Base-by-base conservation (phyloP, 2,797 vertebrate genomes). In the Lepilemur septentrionalis region DNA sequence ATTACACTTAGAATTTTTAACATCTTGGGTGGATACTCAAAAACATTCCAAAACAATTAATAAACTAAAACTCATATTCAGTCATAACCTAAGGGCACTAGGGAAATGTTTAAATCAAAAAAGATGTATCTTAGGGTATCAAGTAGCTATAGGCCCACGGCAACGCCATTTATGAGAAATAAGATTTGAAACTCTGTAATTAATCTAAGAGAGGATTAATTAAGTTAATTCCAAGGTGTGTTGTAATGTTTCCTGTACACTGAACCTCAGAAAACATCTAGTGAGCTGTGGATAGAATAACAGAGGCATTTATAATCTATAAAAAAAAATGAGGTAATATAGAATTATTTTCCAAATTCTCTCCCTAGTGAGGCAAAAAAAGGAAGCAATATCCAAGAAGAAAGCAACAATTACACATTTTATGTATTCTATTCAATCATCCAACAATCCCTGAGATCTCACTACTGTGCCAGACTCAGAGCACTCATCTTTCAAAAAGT, bases 1-100 rank as follows among this genome's bases (percentile, higher is more conserved):
- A 55, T 76, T 93, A 86, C 63, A 91, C 59, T 78, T 59, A 95
- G 84, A 95, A 73, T 73, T 90, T 91, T 92, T 75, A 61, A 93
- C 89, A 61, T 85, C 17, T 78, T 72, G 78, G 92, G 84, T 83
- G 85, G 93, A 88, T 95, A 87, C 87, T 85, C 59, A 76, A 79
- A 94, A 96, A 92, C 72, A 97, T 95, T 93, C 92, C 93, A 89
- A 93, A 92, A 87, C 25, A 46, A 95, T 90, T 92, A 95, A 81
- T 82, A 96, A 95, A 92, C n/a, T 70, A 79, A 89, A 88, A 82
- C 8, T 89, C n/a, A 84, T 63, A 52, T 83, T 89, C 78, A 50
- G 20, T 76, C 25, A 46, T 69, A 96, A 86, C 52, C 63, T 88
- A 20, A 78, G 82, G 43, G 57, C 25, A 35, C 4, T 65, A n/a